Conservation (phyloP, 2,113 vertebrate species). For the Oryzias woworae region DNA sequence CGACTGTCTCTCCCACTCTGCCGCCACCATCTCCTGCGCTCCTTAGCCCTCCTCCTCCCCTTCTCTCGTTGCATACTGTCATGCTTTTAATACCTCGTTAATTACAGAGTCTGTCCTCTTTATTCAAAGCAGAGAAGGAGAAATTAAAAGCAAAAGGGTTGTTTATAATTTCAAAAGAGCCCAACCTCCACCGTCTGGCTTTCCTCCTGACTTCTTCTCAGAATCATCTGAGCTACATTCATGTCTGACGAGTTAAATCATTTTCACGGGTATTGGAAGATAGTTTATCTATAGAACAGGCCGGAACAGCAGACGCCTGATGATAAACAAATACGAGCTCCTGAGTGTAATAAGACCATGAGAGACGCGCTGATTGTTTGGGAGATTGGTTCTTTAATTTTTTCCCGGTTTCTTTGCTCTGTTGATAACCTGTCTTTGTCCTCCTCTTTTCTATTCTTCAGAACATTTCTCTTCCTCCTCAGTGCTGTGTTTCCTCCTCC, state of each 20-base stretch:
- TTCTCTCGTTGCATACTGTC: constrained; percentile 37
- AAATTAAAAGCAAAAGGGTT: constrained; percentile 70
- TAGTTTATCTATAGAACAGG: constrained; percentile 59
- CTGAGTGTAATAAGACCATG: constrained; percentile 54
- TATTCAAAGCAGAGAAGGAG: constrained; percentile 77
- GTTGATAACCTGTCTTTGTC: not conserved
- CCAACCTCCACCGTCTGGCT: constrained; percentile 37
- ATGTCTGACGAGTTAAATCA: constrained; percentile 53
- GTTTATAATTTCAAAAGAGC: constrained; percentile 73
- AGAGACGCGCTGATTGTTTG: constrained; percentile 36
- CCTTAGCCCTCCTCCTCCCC: constrained; percentile 9
- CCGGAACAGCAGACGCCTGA: constrained; percentile 35
- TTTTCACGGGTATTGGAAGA: constrained; percentile 49
- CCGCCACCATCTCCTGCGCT: constrained; percentile 25
- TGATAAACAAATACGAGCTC: constrained; percentile 67
- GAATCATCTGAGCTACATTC: constrained; percentile 39
- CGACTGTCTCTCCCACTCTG: constrained; percentile 55
- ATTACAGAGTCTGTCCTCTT: constrained; percentile 78
- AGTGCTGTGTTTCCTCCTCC: constrained; percentile 11
- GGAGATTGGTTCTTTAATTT: constrained; percentile 17
- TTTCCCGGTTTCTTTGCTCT: constrained; percentile 7
- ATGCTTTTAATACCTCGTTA: constrained; percentile 76
- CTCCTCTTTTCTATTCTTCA: not conserved
- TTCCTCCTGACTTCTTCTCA: constrained; percentile 41
- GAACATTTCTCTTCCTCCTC: not conserved